A percentile compares a stretch with the other conserved stretches of the same genome.
phyloP scores from a whole-genome alignment of 2,113 vertebrate species.

The Marmota monax region DNA sequence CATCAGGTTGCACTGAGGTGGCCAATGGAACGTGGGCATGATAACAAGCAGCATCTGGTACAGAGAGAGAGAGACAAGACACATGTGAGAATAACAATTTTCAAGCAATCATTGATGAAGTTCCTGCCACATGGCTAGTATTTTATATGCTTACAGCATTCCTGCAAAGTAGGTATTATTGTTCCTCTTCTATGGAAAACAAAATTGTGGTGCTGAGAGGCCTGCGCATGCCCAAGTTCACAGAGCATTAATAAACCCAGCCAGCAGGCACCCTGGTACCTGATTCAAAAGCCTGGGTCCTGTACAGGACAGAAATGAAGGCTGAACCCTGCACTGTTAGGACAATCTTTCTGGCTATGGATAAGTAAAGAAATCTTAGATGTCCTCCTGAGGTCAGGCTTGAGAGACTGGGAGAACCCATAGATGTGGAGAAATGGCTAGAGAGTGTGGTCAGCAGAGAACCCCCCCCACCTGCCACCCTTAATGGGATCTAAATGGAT shows the following conservation, averaged over 20 bases:
- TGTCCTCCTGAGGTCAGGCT: not conserved
- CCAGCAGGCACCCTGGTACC: not conserved
- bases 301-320: not conserved
- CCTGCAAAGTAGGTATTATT: not conserved
- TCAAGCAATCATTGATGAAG: not conserved
- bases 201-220: not conserved
- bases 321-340: fast-evolving
- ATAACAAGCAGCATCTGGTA: not conserved
- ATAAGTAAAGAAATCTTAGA: not conserved
- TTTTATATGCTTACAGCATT: not conserved
- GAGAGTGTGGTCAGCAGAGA: not conserved
- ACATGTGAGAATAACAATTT: not conserved
- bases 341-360: not conserved
- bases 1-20: not conserved
- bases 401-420: not conserved
- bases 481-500: not conserved
- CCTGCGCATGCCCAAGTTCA: not conserved
- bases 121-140: not conserved
- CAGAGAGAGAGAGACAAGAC: not conserved
- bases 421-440: not conserved
- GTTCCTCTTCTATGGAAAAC: not conserved
- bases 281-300: not conserved
- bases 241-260: not conserved
- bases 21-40: not conserved
- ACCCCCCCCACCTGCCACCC: too few species aligned